Conservation (phyloP, 2,113 vertebrate genomes). For the Octodon degus region DNA sequence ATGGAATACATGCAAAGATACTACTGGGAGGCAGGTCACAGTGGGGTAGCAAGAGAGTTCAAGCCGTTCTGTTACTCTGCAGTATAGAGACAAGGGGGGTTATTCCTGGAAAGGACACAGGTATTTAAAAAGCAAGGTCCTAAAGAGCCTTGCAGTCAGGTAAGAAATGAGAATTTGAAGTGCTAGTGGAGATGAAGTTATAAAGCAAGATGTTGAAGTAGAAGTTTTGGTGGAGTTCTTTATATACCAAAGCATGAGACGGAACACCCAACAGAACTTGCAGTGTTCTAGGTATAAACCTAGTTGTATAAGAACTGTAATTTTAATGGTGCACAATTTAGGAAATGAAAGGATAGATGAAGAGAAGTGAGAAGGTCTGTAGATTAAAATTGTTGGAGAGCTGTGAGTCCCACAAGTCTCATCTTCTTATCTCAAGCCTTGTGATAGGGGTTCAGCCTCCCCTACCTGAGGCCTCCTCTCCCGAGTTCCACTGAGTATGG, state of each 20-base stretch:
- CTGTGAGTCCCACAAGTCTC: background rate
- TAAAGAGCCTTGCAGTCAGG: background rate
- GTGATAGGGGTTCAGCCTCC: background rate
- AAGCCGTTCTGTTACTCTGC: background rate
- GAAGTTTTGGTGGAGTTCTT: background rate
- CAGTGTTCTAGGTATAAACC: background rate
- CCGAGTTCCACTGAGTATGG: background rate
- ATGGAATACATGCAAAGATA: background rate
- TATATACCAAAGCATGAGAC: background rate
- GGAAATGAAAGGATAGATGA: background rate
- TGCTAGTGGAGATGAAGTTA: conserved; percentile 1
- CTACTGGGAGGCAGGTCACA: background rate
- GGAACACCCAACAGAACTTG: background rate
- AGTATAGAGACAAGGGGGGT: background rate
- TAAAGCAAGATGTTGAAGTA: conserved; percentile 3
- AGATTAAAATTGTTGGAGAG: background rate
- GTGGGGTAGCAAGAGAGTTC: background rate
- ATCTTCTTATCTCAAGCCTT: background rate
- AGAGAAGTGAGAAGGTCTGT: background rate
- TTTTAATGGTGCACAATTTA: background rate
- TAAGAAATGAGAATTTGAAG: background rate
- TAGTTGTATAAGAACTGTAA: background rate
- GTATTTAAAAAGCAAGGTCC: background rate
- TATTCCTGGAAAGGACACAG: background rate
- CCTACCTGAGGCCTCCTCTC: fast-evolving